A percentile compares a stretch with the other conserved stretches of the same genome.
These are phyloP conservation scores for Xanthia togata DNA, from an alignment of 2,888 invertebrate species.

Conservation along the genomic window DNA sequence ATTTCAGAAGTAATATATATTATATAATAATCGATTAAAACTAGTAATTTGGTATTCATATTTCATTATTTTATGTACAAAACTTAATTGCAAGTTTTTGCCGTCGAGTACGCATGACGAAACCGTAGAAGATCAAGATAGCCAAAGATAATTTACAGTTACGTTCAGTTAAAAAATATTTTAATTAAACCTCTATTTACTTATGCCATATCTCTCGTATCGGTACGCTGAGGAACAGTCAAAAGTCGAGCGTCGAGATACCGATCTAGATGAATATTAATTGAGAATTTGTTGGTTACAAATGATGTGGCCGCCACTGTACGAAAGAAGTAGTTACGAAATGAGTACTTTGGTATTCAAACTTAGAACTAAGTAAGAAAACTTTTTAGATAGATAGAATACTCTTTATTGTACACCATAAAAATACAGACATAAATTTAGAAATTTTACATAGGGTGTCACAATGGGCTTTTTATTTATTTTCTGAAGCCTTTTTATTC, in stretches of 20 bases:
- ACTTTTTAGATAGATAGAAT: too few relatives aligned
- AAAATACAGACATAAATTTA: too few relatives aligned
- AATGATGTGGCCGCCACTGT: slow-evolving; percentile 67
- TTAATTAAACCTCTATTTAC: slow-evolving; percentile 66
- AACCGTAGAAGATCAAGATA: slow-evolving; percentile 60
- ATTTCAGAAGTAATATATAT: slow-evolving; percentile 6
- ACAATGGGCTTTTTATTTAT: too few relatives aligned
- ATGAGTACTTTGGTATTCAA: slow-evolving; percentile 36
- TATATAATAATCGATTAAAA: slow-evolving; percentile 17
- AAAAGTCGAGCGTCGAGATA: slow-evolving; percentile 68
- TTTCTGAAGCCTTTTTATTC: too few relatives aligned
- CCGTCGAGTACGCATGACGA: slow-evolving; percentile 36
- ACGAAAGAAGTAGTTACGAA: slow-evolving; percentile 52
- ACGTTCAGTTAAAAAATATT: slow-evolving; percentile 61
- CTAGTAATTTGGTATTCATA: slow-evolving; percentile 33
- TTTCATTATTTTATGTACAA: slow-evolving; percentile 24
- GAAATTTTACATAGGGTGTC: too few relatives aligned
- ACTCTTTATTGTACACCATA: too few relatives aligned
- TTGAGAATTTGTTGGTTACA: slow-evolving; percentile 67
- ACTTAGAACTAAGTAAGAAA: slow-evolving; percentile 40
- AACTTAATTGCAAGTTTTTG: slow-evolving; percentile 42
- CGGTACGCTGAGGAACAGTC: slow-evolving; percentile 67
- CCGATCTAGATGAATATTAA: slow-evolving; percentile 71
- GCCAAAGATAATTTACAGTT: slow-evolving; percentile 61
- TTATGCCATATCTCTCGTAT: slow-evolving; percentile 63